Percentiles rank a stretch among this genome's conserved stretches.
These are phyloP conservation scores for Microctonus hyperodae DNA, from an alignment of 2,888 invertebrate species.

Conservation along the genomic window DNA sequence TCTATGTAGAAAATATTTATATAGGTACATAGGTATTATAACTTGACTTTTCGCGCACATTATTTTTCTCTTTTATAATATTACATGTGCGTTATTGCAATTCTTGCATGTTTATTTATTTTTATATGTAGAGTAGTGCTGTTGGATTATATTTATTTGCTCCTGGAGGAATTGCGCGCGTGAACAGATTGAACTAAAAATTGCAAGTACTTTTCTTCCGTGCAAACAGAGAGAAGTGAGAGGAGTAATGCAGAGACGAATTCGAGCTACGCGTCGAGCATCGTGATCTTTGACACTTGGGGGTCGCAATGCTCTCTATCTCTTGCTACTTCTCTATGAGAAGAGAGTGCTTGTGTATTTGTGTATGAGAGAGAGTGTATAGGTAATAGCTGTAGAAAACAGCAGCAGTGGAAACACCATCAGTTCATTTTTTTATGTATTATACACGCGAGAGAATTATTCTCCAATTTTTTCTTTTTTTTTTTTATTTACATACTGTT, in stretches of 20 bases:
- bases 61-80: background rate
- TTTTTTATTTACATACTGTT: too few species aligned
- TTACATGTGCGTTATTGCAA: too few species aligned
- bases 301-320: background rate
- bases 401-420: too few species aligned
- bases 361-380: too few species aligned
- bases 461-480: too few species aligned
- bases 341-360: too few species aligned
- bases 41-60: background rate
- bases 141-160: too few species aligned
- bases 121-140: too few species aligned
- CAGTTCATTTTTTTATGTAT: too few species aligned
- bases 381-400: too few species aligned
- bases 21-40: background rate
- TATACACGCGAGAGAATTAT: background rate
- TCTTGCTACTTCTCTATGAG: background rate
- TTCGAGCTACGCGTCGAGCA: slow-evolving; percentile 28
- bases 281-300: slow-evolving; percentile 32
- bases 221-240: slow-evolving; percentile 8
- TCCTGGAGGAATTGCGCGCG: background rate
- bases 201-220: too few species aligned
- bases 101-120: too few species aligned
- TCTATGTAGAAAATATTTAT: background rate
- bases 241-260: slow-evolving; percentile 21
- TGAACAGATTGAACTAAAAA: background rate